Percentiles rank a stretch among this genome's conserved stretches.
These are phyloP conservation scores for Gibbula magus DNA, from an alignment of 2,888 invertebrate species.

Conservation along the genomic window DNA sequence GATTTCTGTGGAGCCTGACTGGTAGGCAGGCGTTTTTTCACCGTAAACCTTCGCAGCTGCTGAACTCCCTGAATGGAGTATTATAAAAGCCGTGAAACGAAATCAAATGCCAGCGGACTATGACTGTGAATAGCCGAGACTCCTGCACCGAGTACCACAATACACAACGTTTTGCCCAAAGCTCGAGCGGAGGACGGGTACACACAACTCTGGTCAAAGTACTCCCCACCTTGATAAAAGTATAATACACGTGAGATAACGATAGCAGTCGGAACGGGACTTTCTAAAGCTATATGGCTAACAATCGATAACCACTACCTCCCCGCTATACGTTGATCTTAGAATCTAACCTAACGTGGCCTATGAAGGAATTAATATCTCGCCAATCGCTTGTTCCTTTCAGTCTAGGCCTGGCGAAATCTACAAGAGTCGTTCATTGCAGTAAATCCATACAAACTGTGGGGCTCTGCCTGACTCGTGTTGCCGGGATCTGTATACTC, in stretches of 20 bases:
- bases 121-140: constrained; percentile 23
- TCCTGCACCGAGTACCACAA: constrained; percentile 25
- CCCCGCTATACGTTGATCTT: constrained; percentile 14
- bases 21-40: constrained; percentile 18
- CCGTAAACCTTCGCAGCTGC: constrained; percentile 18
- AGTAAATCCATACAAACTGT: constrained; percentile 7
- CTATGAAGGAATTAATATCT: constrained; percentile 30
- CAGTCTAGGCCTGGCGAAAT: background rate
- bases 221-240: background rate
- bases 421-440: constrained; percentile 13
- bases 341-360: constrained; percentile 27
- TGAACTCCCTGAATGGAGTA: constrained; percentile 24
- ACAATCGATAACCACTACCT: constrained; percentile 19
- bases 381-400: constrained; percentile 20
- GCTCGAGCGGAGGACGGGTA: constrained; percentile 16
- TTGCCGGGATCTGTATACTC: background rate
- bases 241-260: constrained; percentile 19
- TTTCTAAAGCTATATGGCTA: constrained; percentile 11
- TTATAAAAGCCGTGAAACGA: constrained; percentile 26
- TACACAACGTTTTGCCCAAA: constrained; percentile 32
- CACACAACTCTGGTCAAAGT: constrained; percentile 1
- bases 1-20: constrained; percentile 19
- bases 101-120: constrained; percentile 30
- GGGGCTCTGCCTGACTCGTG: background rate
- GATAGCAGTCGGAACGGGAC: constrained; percentile 3